These are phyloP conservation scores for Drosophila elegans DNA, from an alignment of 1,140 invertebrate species.

Conservation along the genomic window DNA sequence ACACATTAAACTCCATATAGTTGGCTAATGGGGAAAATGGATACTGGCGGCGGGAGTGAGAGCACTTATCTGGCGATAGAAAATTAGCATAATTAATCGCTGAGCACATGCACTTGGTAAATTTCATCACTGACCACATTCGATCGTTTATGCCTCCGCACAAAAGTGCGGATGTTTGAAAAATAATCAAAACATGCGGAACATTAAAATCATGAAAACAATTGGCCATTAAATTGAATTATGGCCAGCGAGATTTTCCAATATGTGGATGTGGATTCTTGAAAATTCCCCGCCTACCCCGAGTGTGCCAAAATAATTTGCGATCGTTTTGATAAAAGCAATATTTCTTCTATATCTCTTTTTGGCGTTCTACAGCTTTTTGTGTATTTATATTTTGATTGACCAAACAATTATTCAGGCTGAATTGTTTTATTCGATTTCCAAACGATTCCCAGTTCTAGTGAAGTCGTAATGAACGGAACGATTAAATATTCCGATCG, in stretches of 20 bases:
- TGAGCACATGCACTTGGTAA: conserved; percentile 21
- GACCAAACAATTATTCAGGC: conserved; percentile 28
- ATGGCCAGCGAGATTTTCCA: conserved; percentile 37
- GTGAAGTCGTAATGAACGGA: conserved; percentile 6
- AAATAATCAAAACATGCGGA: conserved; percentile 41
- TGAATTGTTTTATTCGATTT: conserved; percentile 18
- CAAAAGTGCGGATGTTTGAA: conserved; percentile 26
- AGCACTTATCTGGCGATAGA: conserved; percentile 30
- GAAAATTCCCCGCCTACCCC: neutral
- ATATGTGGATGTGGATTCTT: conserved; percentile 34
- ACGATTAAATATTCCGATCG: conserved; percentile 15
- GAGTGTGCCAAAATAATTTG: neutral
- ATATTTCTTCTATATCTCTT: conserved; percentile 19
- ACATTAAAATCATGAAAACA: conserved; percentile 46
- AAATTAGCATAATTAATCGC: conserved; percentile 64
- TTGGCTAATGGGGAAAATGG: conserved; percentile 26
- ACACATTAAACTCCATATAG: conserved; percentile 44
- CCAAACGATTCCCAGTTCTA: neutral
- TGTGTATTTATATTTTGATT: conserved; percentile 31
- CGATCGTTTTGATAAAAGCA: conserved; percentile 29
- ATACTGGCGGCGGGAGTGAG: conserved; percentile 1
- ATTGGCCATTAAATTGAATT: conserved; percentile 67
- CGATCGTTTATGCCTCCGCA: conserved; percentile 13
- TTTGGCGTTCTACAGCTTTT: conserved; percentile 3
- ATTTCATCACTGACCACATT: conserved; percentile 22